Percentiles rank a stretch among this genome's conserved stretches.
These are phyloP conservation scores for Corythoichthys haematopterus DNA, from an alignment of 2,113 vertebrate species.

Conservation along the genomic window DNA sequence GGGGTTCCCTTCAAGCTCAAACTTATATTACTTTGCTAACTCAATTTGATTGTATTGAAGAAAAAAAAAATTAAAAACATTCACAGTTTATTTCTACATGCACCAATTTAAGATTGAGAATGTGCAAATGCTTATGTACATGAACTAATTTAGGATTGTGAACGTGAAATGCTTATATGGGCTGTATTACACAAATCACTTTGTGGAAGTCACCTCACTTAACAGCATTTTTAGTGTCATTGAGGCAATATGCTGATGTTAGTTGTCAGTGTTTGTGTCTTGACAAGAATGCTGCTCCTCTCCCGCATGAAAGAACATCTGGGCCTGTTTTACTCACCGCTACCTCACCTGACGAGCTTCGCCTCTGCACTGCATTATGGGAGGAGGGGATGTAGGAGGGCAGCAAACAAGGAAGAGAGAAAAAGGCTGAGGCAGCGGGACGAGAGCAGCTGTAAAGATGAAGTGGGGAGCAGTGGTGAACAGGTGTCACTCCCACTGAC, in stretches of 20 bases:
- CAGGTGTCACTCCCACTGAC: slow-evolving; percentile 71
- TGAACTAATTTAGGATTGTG: slow-evolving; percentile 17
- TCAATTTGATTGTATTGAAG: not conserved
- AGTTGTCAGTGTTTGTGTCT: slow-evolving; percentile 46
- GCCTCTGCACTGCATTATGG: slow-evolving; percentile 16
- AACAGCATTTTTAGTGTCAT: slow-evolving; percentile 51
- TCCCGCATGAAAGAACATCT: slow-evolving; percentile 51
- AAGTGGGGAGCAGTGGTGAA: slow-evolving; percentile 45
- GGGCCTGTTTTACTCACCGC: slow-evolving; percentile 40
- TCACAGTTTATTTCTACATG: slow-evolving; percentile 4
- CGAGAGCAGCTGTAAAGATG: slow-evolving; percentile 52
- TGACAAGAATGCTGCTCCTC: slow-evolving; percentile 46
- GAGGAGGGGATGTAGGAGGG: slow-evolving; percentile 13
- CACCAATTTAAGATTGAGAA: no score
- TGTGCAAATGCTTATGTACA: no score
- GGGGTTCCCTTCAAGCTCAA: no score
- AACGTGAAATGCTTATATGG: slow-evolving; percentile 16
- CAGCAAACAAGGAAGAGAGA: slow-evolving; percentile 7
- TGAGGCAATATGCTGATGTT: slow-evolving; percentile 56
- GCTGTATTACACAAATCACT: slow-evolving; percentile 32
- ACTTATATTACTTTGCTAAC: not conserved
- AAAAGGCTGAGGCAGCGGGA: slow-evolving; percentile 36
- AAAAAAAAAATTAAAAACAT: not conserved
- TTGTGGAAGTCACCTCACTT: slow-evolving; percentile 48
- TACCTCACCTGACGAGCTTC: slow-evolving; percentile 30